Conservation (phyloP, 2,113 vertebrate species). For the Nerophis lumbriciformis region DNA sequence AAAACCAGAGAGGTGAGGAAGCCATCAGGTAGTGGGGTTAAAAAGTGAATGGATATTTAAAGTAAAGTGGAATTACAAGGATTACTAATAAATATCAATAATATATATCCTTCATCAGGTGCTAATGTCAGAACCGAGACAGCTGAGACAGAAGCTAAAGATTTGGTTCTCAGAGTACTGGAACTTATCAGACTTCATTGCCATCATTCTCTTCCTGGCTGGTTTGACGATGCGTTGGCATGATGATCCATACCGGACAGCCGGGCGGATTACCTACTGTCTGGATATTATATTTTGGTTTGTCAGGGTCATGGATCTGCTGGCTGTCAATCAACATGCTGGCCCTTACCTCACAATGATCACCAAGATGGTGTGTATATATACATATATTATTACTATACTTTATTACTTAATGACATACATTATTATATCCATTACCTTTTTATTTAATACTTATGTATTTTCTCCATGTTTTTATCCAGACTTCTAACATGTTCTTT, state of each 20-base stretch:
- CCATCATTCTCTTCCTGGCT: conserved; percentile 82
- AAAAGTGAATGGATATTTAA: neutral
- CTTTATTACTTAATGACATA: neutral
- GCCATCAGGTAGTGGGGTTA: neutral
- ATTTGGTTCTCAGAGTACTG: conserved; percentile 96
- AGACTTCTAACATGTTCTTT: conserved; percentile 98
- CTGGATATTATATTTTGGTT: conserved; percentile 98
- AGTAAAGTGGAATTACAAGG: neutral
- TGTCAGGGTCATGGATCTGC: conserved; percentile 84
- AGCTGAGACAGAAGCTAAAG: conserved; percentile 87
- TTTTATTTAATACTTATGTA: neutral
- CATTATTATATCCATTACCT: neutral
- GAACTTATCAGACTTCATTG: conserved; percentile 88
- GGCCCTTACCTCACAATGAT: conserved; percentile 97
- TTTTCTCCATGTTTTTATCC: conserved; percentile 3
- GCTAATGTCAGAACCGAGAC: conserved; percentile 86
- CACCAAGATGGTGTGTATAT: conserved; percentile 87
- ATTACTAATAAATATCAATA: neutral
- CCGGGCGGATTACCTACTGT: conserved; percentile 84
- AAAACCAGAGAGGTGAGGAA: conserved; percentile 87
- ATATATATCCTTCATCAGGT: conserved; percentile 68
- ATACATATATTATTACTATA: neutral
- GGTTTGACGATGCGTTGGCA: conserved; percentile 82
- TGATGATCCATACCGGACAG: conserved; percentile 63
- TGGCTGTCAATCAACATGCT: conserved; percentile 92